Conservation (phyloP, 2,888 invertebrate species). For the Rhagium mordax region DNA sequence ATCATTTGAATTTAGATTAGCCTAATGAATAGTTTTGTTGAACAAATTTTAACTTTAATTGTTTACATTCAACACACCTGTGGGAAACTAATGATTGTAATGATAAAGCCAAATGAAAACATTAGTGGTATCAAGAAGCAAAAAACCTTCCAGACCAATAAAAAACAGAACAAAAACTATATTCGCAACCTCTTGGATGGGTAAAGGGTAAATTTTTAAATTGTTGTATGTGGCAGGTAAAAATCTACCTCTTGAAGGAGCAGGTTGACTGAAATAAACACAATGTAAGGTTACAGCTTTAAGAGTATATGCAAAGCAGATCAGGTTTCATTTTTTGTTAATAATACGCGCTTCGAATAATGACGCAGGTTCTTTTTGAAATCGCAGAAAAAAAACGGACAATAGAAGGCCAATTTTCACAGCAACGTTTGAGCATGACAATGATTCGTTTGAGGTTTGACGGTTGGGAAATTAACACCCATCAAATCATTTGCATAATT, state of each 20-base stretch:
- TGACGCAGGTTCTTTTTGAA: conserved; percentile 2
- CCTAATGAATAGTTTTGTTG: conserved; percentile 17
- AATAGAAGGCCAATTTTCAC: conserved; percentile 26
- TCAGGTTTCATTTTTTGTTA: conserved; percentile 41
- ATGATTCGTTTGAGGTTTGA: conserved; percentile 45
- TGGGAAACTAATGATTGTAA: conserved; percentile 27
- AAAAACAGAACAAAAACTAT: conserved; percentile 36
- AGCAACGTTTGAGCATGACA: conserved; percentile 20
- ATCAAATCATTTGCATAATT: conserved; percentile 21
- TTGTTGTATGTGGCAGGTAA: conserved; percentile 42
- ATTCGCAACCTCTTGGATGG: conserved; percentile 37
- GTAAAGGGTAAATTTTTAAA: conserved; percentile 43
- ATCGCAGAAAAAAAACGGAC: conserved; percentile 11
- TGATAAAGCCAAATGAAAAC: conserved; percentile 22
- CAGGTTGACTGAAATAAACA: conserved; percentile 44
- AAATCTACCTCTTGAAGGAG: conserved; percentile 38
- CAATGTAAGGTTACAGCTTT: conserved; percentile 40
- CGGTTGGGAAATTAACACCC: conserved; percentile 39
- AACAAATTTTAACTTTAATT: conserved; percentile 15
- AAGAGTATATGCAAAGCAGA: conserved; percentile 46
- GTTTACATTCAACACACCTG: conserved; percentile 29
- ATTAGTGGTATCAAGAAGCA: neutral
- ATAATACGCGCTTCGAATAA: neutral
- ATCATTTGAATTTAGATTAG: conserved; percentile 19
- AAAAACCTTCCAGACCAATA: conserved; percentile 26